Evolutionary conservation across 2,888 invertebrate genomes (phyloP).

Genomic region (Deilephila elpenor): DNA sequence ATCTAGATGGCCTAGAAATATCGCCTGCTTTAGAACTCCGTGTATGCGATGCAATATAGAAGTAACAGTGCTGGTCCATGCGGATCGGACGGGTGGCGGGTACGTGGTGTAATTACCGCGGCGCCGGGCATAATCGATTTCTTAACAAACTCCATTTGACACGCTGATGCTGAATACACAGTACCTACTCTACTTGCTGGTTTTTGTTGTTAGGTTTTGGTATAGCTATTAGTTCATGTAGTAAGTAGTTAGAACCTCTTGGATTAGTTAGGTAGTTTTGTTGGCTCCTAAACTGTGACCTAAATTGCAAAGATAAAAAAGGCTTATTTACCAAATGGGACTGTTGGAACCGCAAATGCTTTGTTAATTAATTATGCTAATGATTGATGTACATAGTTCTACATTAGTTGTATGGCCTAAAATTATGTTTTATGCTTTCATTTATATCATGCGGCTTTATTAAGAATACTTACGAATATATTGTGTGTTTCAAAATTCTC

Average conservation of each 20-base stretch:
- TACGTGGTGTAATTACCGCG: conserved; percentile 19
- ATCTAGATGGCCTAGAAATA: background rate
- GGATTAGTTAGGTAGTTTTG: too few relatives aligned
- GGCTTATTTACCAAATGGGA: too few relatives aligned
- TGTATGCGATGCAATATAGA: background rate
- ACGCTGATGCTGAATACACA: conserved; percentile 1
- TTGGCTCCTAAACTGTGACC: too few relatives aligned
- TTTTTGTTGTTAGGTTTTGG: background rate
- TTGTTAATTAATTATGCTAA: too few relatives aligned
- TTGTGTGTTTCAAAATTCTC: too few relatives aligned
- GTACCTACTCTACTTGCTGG: background rate
- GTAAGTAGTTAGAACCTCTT: background rate
- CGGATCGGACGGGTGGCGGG: background rate
- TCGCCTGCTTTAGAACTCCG: background rate
- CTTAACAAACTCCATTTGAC: conserved; percentile 4
- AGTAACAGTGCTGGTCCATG: background rate
- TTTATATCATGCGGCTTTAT: too few relatives aligned
- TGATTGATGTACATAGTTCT: too few relatives aligned
- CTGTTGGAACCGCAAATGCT: too few relatives aligned
- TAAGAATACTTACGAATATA: too few relatives aligned
- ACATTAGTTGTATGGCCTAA: too few relatives aligned
- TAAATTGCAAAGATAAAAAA: too few relatives aligned
- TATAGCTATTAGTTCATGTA: background rate
- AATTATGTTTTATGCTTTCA: too few relatives aligned
- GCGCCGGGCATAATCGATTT: conserved; percentile 3